These are phyloP conservation scores for Caenorhabditis virilis DNA, from an alignment of 2,888 invertebrate genomes.

Conservation along the genomic window DNA sequence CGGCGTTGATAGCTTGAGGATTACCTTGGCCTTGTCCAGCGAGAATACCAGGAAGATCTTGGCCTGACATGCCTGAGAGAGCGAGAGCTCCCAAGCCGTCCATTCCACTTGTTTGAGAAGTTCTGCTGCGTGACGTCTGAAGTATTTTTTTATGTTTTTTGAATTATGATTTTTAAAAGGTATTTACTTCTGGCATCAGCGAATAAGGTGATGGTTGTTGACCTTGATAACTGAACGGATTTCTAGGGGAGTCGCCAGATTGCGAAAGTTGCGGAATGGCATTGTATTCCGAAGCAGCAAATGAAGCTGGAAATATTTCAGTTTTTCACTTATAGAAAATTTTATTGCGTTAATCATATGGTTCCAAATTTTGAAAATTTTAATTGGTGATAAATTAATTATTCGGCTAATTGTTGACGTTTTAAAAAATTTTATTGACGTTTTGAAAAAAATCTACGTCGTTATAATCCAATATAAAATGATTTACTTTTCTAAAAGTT, in stretches of 20 bases:
- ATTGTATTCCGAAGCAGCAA: conserved; percentile 45
- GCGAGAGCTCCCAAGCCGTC: conserved; percentile 27
- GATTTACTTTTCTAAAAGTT: too few species aligned
- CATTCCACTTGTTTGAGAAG: conserved; percentile 24
- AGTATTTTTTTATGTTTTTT: too few species aligned
- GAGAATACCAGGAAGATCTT: conserved; percentile 38
- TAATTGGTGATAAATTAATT: too few species aligned
- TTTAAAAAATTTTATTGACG: too few species aligned
- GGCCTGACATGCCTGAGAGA: conserved; percentile 17
- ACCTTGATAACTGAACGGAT: conserved; percentile 45
- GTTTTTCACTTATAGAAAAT: neutral
- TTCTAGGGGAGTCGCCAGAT: conserved; percentile 18
- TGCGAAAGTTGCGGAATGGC: conserved; percentile 42
- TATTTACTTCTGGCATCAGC: conserved; percentile 25
- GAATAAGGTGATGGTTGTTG: conserved; percentile 27
- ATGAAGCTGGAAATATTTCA: conserved; percentile 28
- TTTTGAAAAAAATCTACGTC: too few species aligned
- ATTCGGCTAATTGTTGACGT: too few species aligned
- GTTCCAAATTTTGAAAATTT: too few species aligned
- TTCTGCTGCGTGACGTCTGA: conserved; percentile 11
- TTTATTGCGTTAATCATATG: too few species aligned
- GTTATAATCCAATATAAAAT: too few species aligned
- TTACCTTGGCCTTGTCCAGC: conserved; percentile 34
- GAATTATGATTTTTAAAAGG: too few species aligned
- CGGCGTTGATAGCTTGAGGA: conserved; percentile 52